phyloP scores from a whole-genome alignment of 2,797 vertebrate species.

The Smutsia temminckii region DNA sequence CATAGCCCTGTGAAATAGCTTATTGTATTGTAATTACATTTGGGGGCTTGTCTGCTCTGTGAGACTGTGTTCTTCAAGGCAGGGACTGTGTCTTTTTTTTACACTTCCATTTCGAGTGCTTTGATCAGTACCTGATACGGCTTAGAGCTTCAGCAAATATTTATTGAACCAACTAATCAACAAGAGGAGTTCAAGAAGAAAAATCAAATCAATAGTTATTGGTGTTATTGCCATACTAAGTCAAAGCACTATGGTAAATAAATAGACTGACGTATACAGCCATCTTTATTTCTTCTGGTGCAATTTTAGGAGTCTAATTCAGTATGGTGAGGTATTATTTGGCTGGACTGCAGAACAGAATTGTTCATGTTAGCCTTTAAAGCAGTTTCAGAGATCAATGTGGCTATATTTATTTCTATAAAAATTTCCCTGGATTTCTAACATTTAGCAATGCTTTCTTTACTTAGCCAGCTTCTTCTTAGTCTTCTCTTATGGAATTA shows the following conservation, averaged over 20 bases:
- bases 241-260: slow-evolving; percentile 7
- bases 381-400: slow-evolving; percentile 37
- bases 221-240: background rate
- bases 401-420: background rate
- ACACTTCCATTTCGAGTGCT: background rate
- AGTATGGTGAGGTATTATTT: background rate
- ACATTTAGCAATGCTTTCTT: background rate
- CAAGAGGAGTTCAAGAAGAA: background rate
- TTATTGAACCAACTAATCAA: background rate
- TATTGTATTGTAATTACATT: background rate
- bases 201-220: background rate
- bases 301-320: background rate
- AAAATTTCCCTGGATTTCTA: background rate
- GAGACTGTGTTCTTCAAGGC: background rate
- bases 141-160: background rate
- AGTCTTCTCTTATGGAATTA: background rate
- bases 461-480: background rate
- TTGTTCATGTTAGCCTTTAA: background rate
- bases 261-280: background rate
- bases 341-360: background rate
- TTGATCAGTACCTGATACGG: background rate
- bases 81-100: background rate
- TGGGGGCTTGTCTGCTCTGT: background rate
- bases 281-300: background rate
- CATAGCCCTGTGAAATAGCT: background rate